phyloP scores from a whole-genome alignment of 2,888 invertebrate species.

The Troilus luridus region DNA sequence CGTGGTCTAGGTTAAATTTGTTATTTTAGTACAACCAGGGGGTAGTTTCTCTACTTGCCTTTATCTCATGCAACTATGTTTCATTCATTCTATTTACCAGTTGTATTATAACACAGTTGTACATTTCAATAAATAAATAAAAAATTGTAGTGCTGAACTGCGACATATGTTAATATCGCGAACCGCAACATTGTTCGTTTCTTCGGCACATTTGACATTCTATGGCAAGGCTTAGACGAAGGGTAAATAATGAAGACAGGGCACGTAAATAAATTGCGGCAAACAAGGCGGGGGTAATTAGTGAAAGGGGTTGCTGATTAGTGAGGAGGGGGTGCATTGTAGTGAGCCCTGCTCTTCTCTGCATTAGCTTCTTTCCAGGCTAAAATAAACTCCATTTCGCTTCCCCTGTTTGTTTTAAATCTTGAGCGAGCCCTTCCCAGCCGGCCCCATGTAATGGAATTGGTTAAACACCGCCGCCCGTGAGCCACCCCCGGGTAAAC shows the following conservation, averaged over 20 bases:
- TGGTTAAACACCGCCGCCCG: constrained; percentile 23
- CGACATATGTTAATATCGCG: background rate
- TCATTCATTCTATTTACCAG: no score
- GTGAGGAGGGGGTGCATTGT: background rate
- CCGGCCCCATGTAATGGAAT: constrained; percentile 33
- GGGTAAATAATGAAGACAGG: background rate
- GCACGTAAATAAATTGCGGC: constrained; percentile 36
- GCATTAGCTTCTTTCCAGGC: constrained; percentile 52
- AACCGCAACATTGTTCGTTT: background rate
- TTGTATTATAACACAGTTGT: no score
- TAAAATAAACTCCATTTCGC: constrained; percentile 55
- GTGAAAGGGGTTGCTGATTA: constrained; percentile 9
- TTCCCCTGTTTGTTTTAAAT: constrained; percentile 56
- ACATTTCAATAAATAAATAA: no score
- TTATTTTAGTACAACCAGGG: no score
- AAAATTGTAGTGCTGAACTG: background rate
- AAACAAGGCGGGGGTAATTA: constrained; percentile 18
- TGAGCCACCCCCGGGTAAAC: constrained; percentile 19
- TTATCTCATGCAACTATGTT: no score
- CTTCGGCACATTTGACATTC: background rate
- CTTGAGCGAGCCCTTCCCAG: background rate
- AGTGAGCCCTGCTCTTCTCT: background rate
- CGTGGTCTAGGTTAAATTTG: no score
- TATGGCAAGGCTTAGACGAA: background rate
- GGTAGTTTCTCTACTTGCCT: no score